These are phyloP conservation scores for Bombus haemorrhoidalis DNA, from an alignment of 1,140 invertebrate genomes.

Conservation along the genomic window DNA sequence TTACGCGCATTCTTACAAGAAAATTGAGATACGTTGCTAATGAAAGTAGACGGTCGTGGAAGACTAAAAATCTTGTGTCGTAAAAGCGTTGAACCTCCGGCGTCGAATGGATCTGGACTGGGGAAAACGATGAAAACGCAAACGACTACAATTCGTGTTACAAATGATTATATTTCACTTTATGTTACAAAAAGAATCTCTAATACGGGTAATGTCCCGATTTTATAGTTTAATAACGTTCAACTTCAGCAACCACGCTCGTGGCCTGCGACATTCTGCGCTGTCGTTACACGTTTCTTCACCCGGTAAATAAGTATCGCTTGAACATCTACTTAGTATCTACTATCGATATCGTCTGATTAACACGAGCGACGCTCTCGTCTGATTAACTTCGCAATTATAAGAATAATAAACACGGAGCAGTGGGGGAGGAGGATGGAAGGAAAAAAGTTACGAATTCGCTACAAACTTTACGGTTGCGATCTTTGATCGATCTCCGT, in stretches of 20 bases:
- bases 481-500: background rate
- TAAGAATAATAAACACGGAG: constrained; percentile 43
- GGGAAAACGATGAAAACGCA: background rate
- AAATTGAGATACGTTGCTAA: too few relatives aligned
- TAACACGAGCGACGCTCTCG: constrained; percentile 43
- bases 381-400: background rate
- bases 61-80: background rate
- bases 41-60: too few relatives aligned
- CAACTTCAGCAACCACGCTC: constrained; percentile 37
- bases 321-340: constrained; percentile 61
- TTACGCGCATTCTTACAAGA: too few relatives aligned
- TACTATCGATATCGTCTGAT: constrained; percentile 52
- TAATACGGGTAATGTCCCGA: constrained; percentile 59
- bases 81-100: background rate
- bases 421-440: background rate
- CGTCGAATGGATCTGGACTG: background rate
- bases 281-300: background rate
- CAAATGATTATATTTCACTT: constrained; percentile 77
- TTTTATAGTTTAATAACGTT: constrained; percentile 53
- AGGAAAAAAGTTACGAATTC: background rate
- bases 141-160: constrained; percentile 54
- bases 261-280: constrained; percentile 31
- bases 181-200: constrained; percentile 76
- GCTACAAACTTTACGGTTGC: background rate
- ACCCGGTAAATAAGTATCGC: constrained; percentile 52